A percentile compares a stretch with the other conserved stretches of the same genome.
These are phyloP conservation scores for Drosophila monieri DNA, from an alignment of 2,888 invertebrate genomes.

Conservation along the genomic window DNA sequence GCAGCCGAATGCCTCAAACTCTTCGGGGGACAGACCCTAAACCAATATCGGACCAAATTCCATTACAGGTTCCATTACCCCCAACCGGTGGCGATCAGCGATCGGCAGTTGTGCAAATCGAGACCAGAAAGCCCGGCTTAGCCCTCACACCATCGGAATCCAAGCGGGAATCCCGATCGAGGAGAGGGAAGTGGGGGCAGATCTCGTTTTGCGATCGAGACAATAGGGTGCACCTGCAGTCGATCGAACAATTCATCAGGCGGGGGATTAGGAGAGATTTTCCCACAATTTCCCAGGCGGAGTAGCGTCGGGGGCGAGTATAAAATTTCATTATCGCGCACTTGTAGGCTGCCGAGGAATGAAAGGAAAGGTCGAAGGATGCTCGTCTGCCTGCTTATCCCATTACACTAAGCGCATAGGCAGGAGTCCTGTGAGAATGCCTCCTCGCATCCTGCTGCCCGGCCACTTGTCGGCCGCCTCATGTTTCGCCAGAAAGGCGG, in stretches of 20 bases:
- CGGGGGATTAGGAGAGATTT: constrained; percentile 70
- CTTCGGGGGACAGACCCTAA: background rate
- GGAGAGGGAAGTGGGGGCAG: background rate
- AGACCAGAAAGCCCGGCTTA: constrained; percentile 26
- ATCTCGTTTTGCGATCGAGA: constrained; percentile 23
- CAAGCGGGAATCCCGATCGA: no score
- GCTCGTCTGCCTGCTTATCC: constrained; percentile 56
- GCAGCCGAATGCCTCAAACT: background rate
- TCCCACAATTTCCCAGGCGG: constrained; percentile 69
- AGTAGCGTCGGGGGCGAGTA: constrained; percentile 61
- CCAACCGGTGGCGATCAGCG: background rate
- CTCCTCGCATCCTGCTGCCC: constrained; percentile 6
- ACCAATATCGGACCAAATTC: background rate
- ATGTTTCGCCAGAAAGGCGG: constrained; percentile 52
- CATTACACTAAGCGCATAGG: constrained; percentile 70
- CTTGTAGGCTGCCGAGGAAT: constrained; percentile 24
- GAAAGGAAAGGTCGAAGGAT: background rate
- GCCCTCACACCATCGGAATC: constrained; percentile 10
- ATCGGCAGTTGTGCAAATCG: constrained; percentile 38
- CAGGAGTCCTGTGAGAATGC: constrained; percentile 39
- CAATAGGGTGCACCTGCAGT: constrained; percentile 62
- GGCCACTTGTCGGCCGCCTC: constrained; percentile 63
- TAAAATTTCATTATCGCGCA: constrained; percentile 72
- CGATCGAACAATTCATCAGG: constrained; percentile 65
- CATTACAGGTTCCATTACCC: background rate